Evolutionary conservation across 1,140 invertebrate species (phyloP).

Genomic region (Potamilus streckersoni): DNA sequence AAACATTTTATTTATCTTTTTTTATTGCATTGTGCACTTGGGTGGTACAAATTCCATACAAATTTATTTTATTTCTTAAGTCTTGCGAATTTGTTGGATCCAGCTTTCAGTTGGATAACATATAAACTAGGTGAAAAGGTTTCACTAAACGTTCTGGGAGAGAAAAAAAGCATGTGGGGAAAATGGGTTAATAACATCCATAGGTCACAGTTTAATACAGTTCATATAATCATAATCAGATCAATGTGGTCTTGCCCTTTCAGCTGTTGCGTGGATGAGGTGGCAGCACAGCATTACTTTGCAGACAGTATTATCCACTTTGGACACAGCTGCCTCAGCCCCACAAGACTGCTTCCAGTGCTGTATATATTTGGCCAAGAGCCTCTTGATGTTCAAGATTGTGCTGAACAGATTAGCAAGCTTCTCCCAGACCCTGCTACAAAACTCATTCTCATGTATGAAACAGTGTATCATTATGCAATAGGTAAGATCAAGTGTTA

Average conservation of each 20-base stretch:
- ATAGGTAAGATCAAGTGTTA: constrained; percentile 71
- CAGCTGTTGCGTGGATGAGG: constrained; percentile 94
- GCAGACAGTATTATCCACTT: constrained; percentile 91
- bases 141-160: too few relatives aligned
- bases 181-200: neutral
- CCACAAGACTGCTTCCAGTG: constrained; percentile 73
- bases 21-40: too few relatives aligned
- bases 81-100: too few relatives aligned
- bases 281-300: constrained; percentile 86
- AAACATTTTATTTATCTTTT: too few relatives aligned
- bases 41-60: too few relatives aligned
- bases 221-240: neutral
- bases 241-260: constrained; percentile 38
- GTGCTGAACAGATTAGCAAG: constrained; percentile 38
- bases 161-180: too few relatives aligned
- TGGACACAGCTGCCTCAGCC: constrained; percentile 87
- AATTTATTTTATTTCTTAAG: too few relatives aligned
- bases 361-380: constrained; percentile 71
- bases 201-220: neutral
- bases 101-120: too few relatives aligned
- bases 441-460: constrained; percentile 79
- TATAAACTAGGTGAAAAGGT: too few relatives aligned
- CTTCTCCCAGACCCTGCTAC: constrained; percentile 50
- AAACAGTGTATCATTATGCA: constrained; percentile 77
- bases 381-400: constrained; percentile 51